Percentiles rank a stretch among this genome's conserved stretches.
phyloP scores from a whole-genome alignment of 2,888 invertebrate genomes.

The Aethes cnicana region DNA sequence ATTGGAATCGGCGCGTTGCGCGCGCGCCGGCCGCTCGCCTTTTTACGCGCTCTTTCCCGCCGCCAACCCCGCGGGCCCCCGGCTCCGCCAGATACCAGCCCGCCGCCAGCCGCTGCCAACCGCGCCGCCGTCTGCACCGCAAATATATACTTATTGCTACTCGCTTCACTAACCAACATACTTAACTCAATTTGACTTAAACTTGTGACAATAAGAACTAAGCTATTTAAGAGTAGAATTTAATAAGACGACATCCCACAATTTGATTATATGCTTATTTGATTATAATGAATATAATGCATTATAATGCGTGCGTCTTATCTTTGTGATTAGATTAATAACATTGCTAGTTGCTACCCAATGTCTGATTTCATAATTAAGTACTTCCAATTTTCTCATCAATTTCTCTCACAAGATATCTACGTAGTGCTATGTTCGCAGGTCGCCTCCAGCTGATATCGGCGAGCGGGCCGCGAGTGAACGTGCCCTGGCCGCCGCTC shows the following conservation, averaged over 20 bases:
- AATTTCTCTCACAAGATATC: too few relatives aligned
- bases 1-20: constrained; percentile 47
- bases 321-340: background rate
- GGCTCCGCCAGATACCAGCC: constrained; percentile 75
- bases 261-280: too few relatives aligned
- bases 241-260: too few relatives aligned
- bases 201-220: too few relatives aligned
- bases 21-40: constrained; percentile 73
- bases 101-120: constrained; percentile 67
- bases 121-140: constrained; percentile 72
- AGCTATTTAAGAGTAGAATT: too few relatives aligned
- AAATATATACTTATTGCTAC: constrained; percentile 8
- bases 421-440: too few relatives aligned
- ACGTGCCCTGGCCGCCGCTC: constrained; percentile 72
- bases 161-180: background rate
- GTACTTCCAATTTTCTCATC: too few relatives aligned
- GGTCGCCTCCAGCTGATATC: constrained; percentile 17
- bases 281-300: too few relatives aligned
- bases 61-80: constrained; percentile 77
- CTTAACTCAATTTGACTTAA: too few relatives aligned
- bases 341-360: too few relatives aligned
- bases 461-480: constrained; percentile 61
- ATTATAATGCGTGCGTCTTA: background rate
- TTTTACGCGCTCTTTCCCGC: constrained; percentile 77
- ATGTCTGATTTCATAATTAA: too few relatives aligned